phyloP scores from a whole-genome alignment of 2,797 vertebrate genomes.

The Sylvilagus floridanus region DNA sequence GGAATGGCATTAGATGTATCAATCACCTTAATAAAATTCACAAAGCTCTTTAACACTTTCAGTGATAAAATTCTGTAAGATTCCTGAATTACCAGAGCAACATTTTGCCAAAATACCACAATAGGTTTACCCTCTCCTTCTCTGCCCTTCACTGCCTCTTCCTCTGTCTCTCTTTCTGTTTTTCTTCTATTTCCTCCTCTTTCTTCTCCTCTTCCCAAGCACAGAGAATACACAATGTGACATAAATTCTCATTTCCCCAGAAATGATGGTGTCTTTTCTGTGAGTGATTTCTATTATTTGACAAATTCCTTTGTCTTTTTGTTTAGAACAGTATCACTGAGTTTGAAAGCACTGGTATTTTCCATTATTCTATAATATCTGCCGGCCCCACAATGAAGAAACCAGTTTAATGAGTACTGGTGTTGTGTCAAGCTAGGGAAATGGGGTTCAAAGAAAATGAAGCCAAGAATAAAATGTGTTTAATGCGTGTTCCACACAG shows the following conservation, averaged over 20 bases:
- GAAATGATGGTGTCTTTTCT: background rate
- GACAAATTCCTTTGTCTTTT: background rate
- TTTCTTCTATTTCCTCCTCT: background rate
- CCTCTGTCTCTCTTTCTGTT: rapidly evolving
- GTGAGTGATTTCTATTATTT: background rate
- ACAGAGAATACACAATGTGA: background rate
- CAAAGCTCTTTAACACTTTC: background rate
- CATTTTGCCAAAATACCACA: background rate
- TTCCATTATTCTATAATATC: background rate
- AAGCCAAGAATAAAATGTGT: background rate
- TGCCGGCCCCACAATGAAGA: background rate
- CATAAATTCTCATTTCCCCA: background rate
- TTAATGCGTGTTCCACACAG: background rate
- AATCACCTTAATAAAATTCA: conserved; percentile 6
- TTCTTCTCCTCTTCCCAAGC: background rate
- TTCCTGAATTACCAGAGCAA: background rate
- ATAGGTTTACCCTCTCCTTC: background rate
- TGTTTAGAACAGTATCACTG: background rate
- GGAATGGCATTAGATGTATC: background rate
- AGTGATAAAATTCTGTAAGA: background rate
- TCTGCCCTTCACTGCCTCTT: rapidly evolving
- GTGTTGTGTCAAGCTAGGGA: background rate
- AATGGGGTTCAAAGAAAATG: background rate
- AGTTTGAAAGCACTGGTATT: background rate
- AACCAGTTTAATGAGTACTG: background rate